Conservation (phyloP, 2,888 invertebrate genomes). For the Busseola fusca region DNA sequence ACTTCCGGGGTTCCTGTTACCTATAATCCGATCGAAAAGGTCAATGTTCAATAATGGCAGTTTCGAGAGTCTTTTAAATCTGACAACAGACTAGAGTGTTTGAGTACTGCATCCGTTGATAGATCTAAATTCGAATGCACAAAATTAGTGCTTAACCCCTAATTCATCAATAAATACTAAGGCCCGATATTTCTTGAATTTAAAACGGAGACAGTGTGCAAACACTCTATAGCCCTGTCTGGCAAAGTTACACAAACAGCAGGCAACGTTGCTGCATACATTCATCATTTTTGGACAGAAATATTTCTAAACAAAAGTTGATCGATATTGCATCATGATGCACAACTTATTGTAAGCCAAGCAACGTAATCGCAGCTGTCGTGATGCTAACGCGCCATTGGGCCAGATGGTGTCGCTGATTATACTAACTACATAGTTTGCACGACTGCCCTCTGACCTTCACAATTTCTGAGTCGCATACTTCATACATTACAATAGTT, state of each 20-base stretch:
- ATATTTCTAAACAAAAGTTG: neutral
- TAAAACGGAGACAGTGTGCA: neutral
- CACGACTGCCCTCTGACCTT: constrained; percentile 10
- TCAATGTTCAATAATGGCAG: neutral
- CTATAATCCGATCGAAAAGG: neutral
- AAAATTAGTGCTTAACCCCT: neutral
- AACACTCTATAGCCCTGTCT: neutral
- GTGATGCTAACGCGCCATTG: neutral
- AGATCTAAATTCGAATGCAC: neutral
- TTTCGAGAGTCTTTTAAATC: neutral
- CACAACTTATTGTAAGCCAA: neutral
- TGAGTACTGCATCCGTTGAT: no score
- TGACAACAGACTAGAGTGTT: neutral
- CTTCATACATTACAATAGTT: neutral
- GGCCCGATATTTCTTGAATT: neutral
- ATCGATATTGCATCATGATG: neutral
- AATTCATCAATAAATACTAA: neutral
- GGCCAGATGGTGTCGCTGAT: neutral
- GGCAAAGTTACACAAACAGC: neutral
- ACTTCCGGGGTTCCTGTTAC: constrained; percentile 6
- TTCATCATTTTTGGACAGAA: neutral
- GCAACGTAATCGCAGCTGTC: neutral
- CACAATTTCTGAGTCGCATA: constrained; percentile 6
- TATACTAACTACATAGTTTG: neutral
- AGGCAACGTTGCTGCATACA: neutral